phyloP scores from a whole-genome alignment of 2,113 vertebrate genomes.

The Alligator sinensis region DNA sequence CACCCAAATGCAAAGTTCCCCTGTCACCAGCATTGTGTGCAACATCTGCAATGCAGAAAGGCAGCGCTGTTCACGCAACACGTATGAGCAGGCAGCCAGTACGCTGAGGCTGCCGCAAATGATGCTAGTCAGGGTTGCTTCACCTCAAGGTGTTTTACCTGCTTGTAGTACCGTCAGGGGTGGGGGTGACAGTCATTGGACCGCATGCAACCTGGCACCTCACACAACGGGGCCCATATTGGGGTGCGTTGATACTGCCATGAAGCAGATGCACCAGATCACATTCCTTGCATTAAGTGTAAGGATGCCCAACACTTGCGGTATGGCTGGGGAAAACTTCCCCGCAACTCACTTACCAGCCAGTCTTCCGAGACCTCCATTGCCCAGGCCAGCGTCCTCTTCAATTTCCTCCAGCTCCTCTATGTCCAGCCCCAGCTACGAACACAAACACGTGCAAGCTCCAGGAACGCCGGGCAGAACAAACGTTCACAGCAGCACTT shows the following conservation, averaged over 20 bases:
- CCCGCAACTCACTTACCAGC: conserved; percentile 85
- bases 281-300: not conserved
- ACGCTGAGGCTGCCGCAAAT: not conserved
- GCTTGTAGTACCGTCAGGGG: not conserved
- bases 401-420: conserved; percentile 98
- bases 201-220: not conserved
- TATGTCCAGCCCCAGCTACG: conserved; percentile 93
- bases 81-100: not conserved
- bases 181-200: not conserved
- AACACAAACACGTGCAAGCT: not conserved
- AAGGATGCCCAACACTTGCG: not conserved
- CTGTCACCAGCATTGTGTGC: not conserved
- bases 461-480: not conserved
- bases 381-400: conserved; percentile 96
- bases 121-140: not conserved
- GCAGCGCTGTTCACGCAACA: not conserved
- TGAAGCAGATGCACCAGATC: no score
- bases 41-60: not conserved
- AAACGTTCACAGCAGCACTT: not conserved
- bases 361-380: conserved; percentile 94
- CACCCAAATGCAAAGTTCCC: not conserved
- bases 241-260: no score
- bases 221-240: not conserved
- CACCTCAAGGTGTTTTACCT: not conserved
- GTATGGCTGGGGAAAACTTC: no score